Conservation (phyloP, 2,797 vertebrate species). For the Falco biarmicus region DNA sequence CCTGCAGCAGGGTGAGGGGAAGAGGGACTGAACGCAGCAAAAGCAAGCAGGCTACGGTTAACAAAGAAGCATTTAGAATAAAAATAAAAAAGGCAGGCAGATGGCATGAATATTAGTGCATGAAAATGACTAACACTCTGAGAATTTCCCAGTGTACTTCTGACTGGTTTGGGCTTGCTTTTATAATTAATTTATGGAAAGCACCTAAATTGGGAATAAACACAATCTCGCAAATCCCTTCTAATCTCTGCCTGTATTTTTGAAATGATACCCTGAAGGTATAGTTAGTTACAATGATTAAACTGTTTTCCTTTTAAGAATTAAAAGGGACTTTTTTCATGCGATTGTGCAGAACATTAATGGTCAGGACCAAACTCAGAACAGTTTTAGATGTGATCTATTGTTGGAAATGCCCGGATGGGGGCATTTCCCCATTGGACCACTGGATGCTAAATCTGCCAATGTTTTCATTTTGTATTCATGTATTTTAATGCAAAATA, state of each 20-base stretch:
- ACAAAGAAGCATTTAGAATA: conserved; percentile 34
- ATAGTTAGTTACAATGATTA: conserved; percentile 65
- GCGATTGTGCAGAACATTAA: neutral
- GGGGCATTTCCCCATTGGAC: neutral
- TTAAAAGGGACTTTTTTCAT: conserved; percentile 28
- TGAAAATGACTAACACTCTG: conserved; percentile 69
- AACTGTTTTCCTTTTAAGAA: conserved; percentile 62
- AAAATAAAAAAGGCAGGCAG: conserved; percentile 47
- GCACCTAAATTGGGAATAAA: conserved; percentile 72
- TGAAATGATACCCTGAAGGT: conserved; percentile 57
- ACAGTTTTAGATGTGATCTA: neutral
- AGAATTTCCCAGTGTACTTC: conserved; percentile 54
- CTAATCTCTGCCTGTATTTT: conserved; percentile 68
- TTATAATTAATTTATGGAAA: conserved; percentile 77
- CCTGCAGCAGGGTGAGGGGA: neutral
- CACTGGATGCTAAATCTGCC: neutral
- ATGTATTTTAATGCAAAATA: neutral
- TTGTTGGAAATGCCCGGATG: neutral
- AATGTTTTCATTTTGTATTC: conserved; percentile 2
- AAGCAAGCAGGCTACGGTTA: neutral
- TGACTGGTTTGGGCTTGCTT: conserved; percentile 64
- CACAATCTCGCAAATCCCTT: conserved; percentile 69
- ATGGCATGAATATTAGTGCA: conserved; percentile 72
- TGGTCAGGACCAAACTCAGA: conserved; percentile 9
- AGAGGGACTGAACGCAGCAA: neutral